Evolutionary conservation across 2,888 invertebrate species (phyloP).

Genomic region (Eristalinus sepulchralis): DNA sequence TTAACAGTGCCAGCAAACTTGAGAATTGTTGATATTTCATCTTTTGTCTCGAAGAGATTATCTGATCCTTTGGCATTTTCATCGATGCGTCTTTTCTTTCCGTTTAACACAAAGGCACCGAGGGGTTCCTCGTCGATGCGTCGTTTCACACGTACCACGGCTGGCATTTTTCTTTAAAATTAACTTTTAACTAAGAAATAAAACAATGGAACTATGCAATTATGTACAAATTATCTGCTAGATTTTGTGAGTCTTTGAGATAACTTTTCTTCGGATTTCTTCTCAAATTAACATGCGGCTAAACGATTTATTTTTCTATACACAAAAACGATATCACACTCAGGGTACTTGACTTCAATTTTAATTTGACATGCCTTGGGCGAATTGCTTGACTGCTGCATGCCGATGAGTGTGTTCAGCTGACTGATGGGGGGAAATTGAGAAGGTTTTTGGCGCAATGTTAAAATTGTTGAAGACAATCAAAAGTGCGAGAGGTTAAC

Average conservation of each 20-base stretch:
- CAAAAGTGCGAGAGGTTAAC: too few relatives aligned
- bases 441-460: too few relatives aligned
- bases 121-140: constrained; percentile 87
- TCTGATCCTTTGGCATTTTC: constrained; percentile 59
- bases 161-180: constrained; percentile 75
- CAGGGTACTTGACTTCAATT: not conserved
- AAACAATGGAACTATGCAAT: not conserved
- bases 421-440: too few relatives aligned
- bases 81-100: constrained; percentile 86
- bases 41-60: constrained; percentile 73
- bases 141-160: constrained; percentile 88
- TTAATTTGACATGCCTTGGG: not conserved
- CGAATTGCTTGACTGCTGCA: not conserved
- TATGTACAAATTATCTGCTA: not conserved
- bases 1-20: constrained; percentile 88
- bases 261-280: not conserved
- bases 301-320: constrained; percentile 27
- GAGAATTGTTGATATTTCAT: constrained; percentile 84
- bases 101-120: constrained; percentile 86
- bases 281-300: constrained; percentile 24
- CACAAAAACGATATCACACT: constrained; percentile 44
- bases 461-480: too few relatives aligned
- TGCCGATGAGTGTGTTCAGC: not conserved
- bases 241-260: constrained; percentile 5
- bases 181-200: not conserved